A percentile compares a stretch with the other conserved stretches of the same genome.
These are phyloP conservation scores for Eclectus roratus DNA, from an alignment of 2,113 vertebrate species.

Conservation along the genomic window DNA sequence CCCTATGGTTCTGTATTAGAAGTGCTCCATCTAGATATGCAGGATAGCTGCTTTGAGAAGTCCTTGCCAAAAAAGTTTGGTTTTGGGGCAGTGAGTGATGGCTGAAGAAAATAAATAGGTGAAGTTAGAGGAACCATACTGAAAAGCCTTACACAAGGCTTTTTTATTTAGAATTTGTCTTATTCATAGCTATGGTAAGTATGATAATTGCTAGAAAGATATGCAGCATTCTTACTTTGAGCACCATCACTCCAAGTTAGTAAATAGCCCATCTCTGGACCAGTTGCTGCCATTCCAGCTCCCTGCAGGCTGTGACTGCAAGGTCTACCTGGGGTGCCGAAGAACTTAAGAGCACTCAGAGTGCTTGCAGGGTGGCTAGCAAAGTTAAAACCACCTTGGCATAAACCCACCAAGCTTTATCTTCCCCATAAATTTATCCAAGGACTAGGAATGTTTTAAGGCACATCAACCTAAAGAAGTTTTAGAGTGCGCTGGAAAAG, in stretches of 20 bases:
- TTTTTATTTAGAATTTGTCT: background rate
- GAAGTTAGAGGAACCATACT: background rate
- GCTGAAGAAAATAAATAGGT: background rate
- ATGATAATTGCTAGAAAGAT: background rate
- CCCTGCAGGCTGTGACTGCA: background rate
- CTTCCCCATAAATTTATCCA: conserved; percentile 59
- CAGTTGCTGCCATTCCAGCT: background rate
- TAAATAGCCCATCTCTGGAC: background rate
- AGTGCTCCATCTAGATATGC: rapidly evolving
- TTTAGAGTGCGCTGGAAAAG: conserved; percentile 42
- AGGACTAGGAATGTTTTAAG: conserved; percentile 64
- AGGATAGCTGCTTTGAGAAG: background rate
- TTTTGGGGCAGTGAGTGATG: background rate
- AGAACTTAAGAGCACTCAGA: background rate
- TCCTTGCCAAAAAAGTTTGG: background rate
- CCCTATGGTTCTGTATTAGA: background rate
- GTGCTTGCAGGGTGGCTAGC: conserved; percentile 1
- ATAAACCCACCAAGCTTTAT: conserved; percentile 54
- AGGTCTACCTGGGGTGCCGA: background rate
- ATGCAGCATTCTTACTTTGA: background rate
- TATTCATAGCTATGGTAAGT: background rate
- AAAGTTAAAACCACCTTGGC: background rate
- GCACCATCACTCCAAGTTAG: background rate
- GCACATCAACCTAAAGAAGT: conserved; percentile 59
- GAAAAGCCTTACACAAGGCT: background rate